Evolutionary conservation across 2,113 vertebrate species (phyloP).

Genomic region (Phyllostomus hastatus): DNA sequence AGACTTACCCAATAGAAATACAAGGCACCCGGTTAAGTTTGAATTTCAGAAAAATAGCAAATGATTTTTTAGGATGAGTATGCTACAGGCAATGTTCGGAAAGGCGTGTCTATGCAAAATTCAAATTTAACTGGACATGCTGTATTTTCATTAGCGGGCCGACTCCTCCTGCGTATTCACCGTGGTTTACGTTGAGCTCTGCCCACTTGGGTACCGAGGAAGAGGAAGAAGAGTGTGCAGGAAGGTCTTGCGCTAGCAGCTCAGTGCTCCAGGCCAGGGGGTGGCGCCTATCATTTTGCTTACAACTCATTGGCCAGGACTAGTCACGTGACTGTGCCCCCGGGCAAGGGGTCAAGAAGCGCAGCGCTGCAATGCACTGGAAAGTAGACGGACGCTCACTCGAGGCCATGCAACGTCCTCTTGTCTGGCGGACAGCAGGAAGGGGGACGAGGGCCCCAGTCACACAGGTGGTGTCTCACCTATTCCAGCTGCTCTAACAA

Average conservation of each 20-base stretch:
- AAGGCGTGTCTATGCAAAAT: not conserved
- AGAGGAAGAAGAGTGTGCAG: not conserved
- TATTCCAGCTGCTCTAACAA: fast-evolving
- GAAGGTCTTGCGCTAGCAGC: not conserved
- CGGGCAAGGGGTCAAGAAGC: not conserved
- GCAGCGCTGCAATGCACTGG: fast-evolving
- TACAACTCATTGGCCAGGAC: not conserved
- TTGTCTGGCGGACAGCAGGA: too few species aligned
- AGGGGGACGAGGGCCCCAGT: too few species aligned
- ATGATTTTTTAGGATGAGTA: not conserved
- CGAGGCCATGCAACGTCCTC: fast-evolving
- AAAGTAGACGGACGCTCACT: fast-evolving
- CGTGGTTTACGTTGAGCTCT: not conserved
- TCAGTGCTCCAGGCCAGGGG: not conserved
- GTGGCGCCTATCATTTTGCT: not conserved
- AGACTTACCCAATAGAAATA: not conserved
- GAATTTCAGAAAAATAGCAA: not conserved
- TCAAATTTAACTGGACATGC: not conserved
- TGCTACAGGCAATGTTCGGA: not conserved
- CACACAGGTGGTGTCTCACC: not conserved
- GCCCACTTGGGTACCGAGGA: not conserved
- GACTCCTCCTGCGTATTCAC: fast-evolving
- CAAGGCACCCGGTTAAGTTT: not conserved
- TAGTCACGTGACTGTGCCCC: not conserved
- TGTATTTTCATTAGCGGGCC: fast-evolving